Conservation (phyloP, 1,140 invertebrate species). For the Chrysomallon squamiferum region DNA sequence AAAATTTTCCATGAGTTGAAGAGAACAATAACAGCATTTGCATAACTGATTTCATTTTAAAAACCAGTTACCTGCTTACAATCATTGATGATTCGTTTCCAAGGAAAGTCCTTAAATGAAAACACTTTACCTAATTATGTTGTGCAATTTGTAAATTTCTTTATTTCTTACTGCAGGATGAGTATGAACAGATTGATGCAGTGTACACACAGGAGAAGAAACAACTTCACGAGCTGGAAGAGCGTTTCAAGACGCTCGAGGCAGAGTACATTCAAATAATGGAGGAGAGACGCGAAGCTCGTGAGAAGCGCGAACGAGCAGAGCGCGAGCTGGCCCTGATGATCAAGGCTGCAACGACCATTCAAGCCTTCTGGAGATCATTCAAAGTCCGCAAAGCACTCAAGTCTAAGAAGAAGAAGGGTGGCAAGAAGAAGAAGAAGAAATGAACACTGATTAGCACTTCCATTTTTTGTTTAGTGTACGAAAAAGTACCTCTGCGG, state of each 20-base stretch:
- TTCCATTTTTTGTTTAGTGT: too few relatives aligned
- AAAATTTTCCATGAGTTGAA: too few relatives aligned
- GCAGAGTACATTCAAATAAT: constrained; percentile 59
- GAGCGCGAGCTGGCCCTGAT: constrained; percentile 56
- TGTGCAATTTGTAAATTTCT: too few relatives aligned
- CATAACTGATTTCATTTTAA: too few relatives aligned
- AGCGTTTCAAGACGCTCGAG: constrained; percentile 60
- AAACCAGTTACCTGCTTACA: too few relatives aligned
- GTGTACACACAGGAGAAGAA: constrained; percentile 63
- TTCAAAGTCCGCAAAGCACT: constrained; percentile 63
- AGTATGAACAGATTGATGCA: constrained; percentile 61
- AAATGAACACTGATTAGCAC: too few relatives aligned
- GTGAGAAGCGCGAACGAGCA: constrained; percentile 54
- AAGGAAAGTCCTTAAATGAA: too few relatives aligned
- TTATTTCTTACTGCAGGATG: constrained; percentile 46
- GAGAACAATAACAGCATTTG: too few relatives aligned
- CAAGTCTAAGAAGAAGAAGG: constrained; percentile 60
- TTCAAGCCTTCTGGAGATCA: constrained; percentile 63
- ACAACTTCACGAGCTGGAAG: constrained; percentile 61
- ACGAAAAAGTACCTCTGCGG: too few relatives aligned
- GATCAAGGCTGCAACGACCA: constrained; percentile 59
- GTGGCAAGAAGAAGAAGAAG: constrained; percentile 50
- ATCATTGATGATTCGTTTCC: too few relatives aligned
- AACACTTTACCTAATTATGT: too few relatives aligned
- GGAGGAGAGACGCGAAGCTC: constrained; percentile 53